Conservation (phyloP, 2,888 invertebrate genomes). For the Flexamia atlantica region DNA sequence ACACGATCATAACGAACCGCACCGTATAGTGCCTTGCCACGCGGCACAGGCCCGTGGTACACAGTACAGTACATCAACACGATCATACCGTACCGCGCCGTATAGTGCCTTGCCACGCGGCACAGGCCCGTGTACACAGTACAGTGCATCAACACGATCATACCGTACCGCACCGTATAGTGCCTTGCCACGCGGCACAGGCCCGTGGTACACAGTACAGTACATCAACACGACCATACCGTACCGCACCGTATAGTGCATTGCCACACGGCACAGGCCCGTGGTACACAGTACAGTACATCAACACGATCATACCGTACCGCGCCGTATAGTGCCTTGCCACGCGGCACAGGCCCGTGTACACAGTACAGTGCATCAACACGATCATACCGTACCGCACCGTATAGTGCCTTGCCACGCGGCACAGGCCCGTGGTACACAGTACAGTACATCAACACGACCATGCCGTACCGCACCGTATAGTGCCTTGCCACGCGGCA, state of each 20-base stretch:
- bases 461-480: background rate
- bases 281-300: background rate
- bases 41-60: background rate
- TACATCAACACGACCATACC: conserved; percentile 5
- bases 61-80: background rate
- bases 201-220: background rate
- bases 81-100: background rate
- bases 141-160: conserved; percentile 1
- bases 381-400: background rate
- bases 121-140: background rate
- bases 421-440: no score
- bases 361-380: background rate
- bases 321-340: background rate
- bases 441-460: conserved; percentile 2
- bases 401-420: background rate
- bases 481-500: background rate
- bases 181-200: background rate
- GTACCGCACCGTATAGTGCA: background rate
- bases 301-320: background rate
- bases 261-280: background rate
- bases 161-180: background rate
- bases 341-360: background rate
- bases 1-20: background rate
- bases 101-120: background rate
- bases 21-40: background rate